Base-by-base conservation (phyloP, 2,113 vertebrate genomes). In the Psettodes erumei region DNA sequence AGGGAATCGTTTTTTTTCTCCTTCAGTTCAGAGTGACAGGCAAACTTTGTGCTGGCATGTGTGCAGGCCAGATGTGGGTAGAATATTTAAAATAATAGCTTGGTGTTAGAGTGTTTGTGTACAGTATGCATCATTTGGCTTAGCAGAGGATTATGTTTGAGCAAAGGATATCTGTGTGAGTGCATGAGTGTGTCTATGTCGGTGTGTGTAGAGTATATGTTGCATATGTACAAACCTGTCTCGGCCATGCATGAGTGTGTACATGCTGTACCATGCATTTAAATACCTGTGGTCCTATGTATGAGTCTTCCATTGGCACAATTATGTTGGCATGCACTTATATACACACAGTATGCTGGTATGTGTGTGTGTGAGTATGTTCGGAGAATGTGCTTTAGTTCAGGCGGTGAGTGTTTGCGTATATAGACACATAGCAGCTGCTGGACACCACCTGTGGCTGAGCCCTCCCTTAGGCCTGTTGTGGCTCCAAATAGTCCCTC, bases 371-470 rank as follows among this genome's bases (percentile, higher is more conserved):
- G 37, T 50, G 48, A 27, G 47, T 62, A 43, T 67, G 81, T 43
- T 70, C 12, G 40, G 70, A 73, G 80, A 83, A 85, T 82, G 78
- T 68, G 63, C 73, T 73, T 84, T 79, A 82, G 76, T 75, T 70
- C 47, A 72, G 47, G 69, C 64, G 67, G 32, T 84, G 77, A 73
- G 84, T 87, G 75, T 85, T 76, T 91, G 77, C 86, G 64, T 77
- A 69, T 81, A 68, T 80, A 82, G 78, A 75, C 37, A 55, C 43
- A 18, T 43, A 70, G 88, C 93, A 93, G 91, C 91, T 93, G 94
- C 76, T 87, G 90, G 77, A 86, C 82, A 80, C 86, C 93, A 92
- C 89, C 90, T 93, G 90, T 87, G 86, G 79, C 70, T 16, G 21
- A 79, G 69, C 81, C 69, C 73, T 81, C 88, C 84, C 75, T 82